These are phyloP conservation scores for Neomorphus geoffroyi DNA, from an alignment of 2,797 vertebrate genomes.

Conservation along the genomic window DNA sequence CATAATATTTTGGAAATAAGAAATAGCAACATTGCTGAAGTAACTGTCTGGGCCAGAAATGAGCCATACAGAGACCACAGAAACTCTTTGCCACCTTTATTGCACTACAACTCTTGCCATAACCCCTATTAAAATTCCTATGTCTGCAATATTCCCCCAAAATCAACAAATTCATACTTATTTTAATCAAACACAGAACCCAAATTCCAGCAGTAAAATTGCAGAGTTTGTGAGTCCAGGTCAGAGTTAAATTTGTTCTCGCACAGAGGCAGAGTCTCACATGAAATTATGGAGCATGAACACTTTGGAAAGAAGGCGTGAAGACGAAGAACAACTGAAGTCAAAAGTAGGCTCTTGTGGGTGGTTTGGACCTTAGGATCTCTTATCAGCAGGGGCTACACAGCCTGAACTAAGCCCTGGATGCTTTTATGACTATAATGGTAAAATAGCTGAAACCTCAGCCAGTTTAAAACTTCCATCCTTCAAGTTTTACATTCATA, in stretches of 20 bases:
- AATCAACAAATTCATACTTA: background rate
- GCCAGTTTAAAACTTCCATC: background rate
- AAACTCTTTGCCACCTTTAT: background rate
- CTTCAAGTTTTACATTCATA: background rate
- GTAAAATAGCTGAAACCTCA: background rate
- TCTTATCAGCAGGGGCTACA: rapidly evolving
- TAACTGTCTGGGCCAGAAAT: background rate
- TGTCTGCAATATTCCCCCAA: slow-evolving; percentile 10
- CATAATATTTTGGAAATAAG: background rate
- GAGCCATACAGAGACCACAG: background rate
- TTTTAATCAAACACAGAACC: background rate
- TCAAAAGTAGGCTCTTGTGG: background rate
- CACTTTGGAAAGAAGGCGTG: background rate
- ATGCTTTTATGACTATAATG: background rate
- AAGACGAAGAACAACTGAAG: background rate
- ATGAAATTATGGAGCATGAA: background rate
- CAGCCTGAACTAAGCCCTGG: background rate
- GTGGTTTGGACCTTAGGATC: background rate
- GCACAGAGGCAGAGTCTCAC: background rate
- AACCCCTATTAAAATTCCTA: background rate
- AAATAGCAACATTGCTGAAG: background rate
- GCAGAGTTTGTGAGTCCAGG: background rate
- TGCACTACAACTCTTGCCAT: background rate
- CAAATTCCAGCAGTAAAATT: background rate
- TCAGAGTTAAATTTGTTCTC: background rate